Evolutionary conservation across 2,888 invertebrate species (phyloP).

Genomic region (Pyrgus malvae): DNA sequence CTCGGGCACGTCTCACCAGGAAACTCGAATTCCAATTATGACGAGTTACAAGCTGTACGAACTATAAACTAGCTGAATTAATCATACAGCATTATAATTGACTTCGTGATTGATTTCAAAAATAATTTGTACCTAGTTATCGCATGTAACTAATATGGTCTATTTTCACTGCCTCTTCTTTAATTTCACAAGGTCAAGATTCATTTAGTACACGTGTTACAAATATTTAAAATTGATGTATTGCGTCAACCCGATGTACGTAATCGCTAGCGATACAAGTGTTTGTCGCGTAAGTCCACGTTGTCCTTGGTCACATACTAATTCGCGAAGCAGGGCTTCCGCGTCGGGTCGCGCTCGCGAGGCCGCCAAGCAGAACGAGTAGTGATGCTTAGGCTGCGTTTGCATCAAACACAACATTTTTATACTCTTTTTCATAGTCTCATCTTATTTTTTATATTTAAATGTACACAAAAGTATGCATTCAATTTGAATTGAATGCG

Average conservation of each 20-base stretch:
- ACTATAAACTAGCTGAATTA: background rate
- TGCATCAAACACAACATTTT: background rate
- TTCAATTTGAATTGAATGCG: too few relatives aligned
- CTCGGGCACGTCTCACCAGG: background rate
- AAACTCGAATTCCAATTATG: background rate
- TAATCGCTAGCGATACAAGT: constrained; percentile 14
- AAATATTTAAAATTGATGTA: background rate
- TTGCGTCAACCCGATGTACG: constrained; percentile 6
- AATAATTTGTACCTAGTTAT: too few relatives aligned
- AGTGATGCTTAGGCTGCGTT: constrained; percentile 11
- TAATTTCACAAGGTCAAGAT: too few relatives aligned
- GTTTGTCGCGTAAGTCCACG: constrained; percentile 44
- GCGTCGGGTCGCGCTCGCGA: constrained; percentile 47
- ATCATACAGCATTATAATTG: background rate
- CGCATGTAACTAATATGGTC: too few relatives aligned
- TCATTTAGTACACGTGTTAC: too few relatives aligned
- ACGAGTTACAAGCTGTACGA: background rate
- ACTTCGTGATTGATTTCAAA: too few relatives aligned
- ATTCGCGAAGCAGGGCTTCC: constrained; percentile 74
- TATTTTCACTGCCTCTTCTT: too few relatives aligned
- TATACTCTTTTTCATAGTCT: too few relatives aligned
- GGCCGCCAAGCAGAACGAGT: constrained; percentile 30
- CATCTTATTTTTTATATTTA: too few relatives aligned
- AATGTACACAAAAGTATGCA: too few relatives aligned
- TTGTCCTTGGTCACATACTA: constrained; percentile 56